Percentiles rank a stretch among this genome's conserved stretches.
Evolutionary conservation across 2,113 vertebrate species (phyloP).

Genomic region (Sminthopsis crassicaudata): DNA sequence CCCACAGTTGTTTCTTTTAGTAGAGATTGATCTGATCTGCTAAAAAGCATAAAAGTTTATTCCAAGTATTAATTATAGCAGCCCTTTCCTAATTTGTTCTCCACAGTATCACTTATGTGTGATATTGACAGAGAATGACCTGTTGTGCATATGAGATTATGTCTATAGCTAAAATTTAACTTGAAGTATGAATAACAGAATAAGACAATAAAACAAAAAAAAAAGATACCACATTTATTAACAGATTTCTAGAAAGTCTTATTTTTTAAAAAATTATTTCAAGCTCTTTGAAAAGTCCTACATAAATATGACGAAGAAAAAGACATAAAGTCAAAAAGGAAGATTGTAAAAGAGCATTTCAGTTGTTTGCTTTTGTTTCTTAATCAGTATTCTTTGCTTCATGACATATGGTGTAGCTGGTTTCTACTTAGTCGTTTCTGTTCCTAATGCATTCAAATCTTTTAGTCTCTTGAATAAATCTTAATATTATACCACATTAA

Average conservation of each 20-base stretch:
- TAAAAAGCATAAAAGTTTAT: conserved; percentile 59
- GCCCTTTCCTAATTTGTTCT: conserved; percentile 60
- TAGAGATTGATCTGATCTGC: background rate
- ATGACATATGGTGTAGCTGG: background rate
- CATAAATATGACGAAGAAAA: background rate
- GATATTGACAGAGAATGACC: background rate
- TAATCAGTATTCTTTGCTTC: background rate
- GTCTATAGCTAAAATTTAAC: background rate
- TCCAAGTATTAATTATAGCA: conserved; percentile 66
- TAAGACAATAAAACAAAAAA: background rate
- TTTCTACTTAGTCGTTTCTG: background rate
- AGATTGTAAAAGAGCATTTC: background rate
- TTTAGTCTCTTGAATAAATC: background rate
- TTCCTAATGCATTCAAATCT: conserved; percentile 14
- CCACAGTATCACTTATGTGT: conserved; percentile 53
- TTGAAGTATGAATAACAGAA: background rate
- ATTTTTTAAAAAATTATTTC: background rate
- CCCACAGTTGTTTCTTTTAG: background rate
- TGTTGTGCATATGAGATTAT: background rate
- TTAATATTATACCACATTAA: conserved; percentile 24
- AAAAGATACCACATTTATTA: background rate
- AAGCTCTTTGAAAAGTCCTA: background rate
- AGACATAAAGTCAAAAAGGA: conserved; percentile 14
- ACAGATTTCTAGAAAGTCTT: background rate
- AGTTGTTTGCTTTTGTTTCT: background rate